A percentile compares a stretch with the other conserved stretches of the same genome.
phyloP scores from a whole-genome alignment of 2,888 invertebrate species.

The Alsophila aescularia region DNA sequence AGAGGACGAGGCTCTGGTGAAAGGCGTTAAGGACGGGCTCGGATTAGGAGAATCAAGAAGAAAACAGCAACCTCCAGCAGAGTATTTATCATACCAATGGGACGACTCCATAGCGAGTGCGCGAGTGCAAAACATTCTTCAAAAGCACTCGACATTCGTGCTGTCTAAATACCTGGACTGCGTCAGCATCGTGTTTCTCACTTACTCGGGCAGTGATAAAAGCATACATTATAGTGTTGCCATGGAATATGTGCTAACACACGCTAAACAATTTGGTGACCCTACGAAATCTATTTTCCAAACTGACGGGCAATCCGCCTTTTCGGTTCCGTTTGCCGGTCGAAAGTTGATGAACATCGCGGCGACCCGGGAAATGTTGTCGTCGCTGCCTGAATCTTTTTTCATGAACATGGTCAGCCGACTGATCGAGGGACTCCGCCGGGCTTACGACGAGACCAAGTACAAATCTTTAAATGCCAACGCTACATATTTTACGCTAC shows the following conservation, averaged over 20 bases:
- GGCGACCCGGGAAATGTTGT: too few relatives aligned
- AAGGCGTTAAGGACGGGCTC: background rate
- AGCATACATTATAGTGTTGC: background rate
- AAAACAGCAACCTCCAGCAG: too few relatives aligned
- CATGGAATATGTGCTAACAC: constrained; percentile 27
- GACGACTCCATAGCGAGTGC: background rate
- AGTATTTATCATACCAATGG: background rate
- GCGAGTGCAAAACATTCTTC: background rate
- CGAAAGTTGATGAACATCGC: constrained; percentile 18
- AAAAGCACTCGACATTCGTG: background rate
- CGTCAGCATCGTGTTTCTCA: constrained; percentile 13
- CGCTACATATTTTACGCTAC: constrained; percentile 23
- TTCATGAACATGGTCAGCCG: too few relatives aligned
- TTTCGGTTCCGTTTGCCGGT: constrained; percentile 13
- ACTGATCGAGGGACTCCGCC: constrained; percentile 19
- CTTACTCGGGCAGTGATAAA: constrained; percentile 8
- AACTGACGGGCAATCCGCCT: background rate
- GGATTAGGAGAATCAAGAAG: background rate
- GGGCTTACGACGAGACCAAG: constrained; percentile 15
- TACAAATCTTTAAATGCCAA: constrained; percentile 24
- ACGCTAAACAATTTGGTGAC: constrained; percentile 26
- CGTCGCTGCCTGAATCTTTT: too few relatives aligned
- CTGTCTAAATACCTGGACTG: constrained; percentile 21
- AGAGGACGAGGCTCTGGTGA: constrained; percentile 2
- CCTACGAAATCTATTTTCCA: constrained; percentile 17